Percentiles rank a stretch among this genome's conserved stretches.
Evolutionary conservation across 2,888 invertebrate genomes (phyloP).

Genomic region (Hypsopygia costalis): DNA sequence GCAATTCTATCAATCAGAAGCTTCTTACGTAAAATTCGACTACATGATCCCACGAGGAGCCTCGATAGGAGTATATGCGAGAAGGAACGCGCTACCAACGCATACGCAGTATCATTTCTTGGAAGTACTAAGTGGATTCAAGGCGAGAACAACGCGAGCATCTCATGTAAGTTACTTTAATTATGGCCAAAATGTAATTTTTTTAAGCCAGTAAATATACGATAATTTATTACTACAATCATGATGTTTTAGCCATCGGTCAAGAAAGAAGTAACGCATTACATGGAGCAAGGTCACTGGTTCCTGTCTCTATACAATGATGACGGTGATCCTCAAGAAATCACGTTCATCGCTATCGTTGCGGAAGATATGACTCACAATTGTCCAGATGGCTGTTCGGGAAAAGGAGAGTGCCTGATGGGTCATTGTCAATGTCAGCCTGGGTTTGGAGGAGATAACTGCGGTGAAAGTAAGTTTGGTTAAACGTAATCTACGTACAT

Average conservation of each 20-base stretch:
- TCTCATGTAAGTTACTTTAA: constrained; percentile 87
- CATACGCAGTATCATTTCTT: constrained; percentile 98
- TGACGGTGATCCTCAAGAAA: constrained; percentile 93
- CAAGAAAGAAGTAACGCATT: constrained; percentile 95
- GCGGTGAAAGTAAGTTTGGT: constrained; percentile 93
- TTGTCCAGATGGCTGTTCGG: constrained; percentile 97
- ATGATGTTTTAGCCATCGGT: constrained; percentile 83
- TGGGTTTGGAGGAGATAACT: constrained; percentile 97
- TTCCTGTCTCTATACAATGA: constrained; percentile 98
- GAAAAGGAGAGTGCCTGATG: constrained; percentile 97
- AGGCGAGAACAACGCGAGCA: constrained; percentile 90
- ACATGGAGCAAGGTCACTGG: constrained; percentile 98
- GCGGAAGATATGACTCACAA: constrained; percentile 97
- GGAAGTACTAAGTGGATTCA: constrained; percentile 94
- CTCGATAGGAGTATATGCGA: constrained; percentile 96
- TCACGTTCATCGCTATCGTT: constrained; percentile 90
- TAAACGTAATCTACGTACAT: background rate
- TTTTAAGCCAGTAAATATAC: background rate
- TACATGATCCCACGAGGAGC: constrained; percentile 95
- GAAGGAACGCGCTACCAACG: constrained; percentile 96
- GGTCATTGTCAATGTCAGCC: constrained; percentile 98
- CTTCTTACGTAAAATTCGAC: constrained; percentile 96
- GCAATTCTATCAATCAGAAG: constrained; percentile 97
- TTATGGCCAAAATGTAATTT: background rate
- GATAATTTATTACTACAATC: background rate